A percentile compares a stretch with the other conserved stretches of the same genome.
These are phyloP conservation scores for Nicator chloris DNA, from an alignment of 2,113 vertebrate genomes.

Conservation along the genomic window DNA sequence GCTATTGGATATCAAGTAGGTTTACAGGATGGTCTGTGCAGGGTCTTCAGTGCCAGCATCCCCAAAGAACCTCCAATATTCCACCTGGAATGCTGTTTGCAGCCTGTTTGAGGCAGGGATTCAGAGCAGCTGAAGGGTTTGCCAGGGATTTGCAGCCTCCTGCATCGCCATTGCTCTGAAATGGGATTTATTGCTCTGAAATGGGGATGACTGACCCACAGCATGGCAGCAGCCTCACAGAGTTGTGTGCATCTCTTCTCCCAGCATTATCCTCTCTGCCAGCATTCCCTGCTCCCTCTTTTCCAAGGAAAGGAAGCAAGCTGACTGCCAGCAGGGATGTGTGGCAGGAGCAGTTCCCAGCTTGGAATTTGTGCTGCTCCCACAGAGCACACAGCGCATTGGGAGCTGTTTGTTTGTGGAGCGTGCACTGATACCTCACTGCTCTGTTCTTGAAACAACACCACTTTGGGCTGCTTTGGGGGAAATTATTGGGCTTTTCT, in stretches of 20 bases:
- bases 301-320: background rate
- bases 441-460: background rate
- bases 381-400: background rate
- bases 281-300: background rate
- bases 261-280: background rate
- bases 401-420: background rate
- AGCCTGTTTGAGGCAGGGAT: background rate
- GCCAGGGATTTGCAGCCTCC: background rate
- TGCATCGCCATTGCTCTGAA: background rate
- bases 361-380: background rate
- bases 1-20: background rate
- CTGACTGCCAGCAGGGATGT: background rate
- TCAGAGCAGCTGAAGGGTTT: background rate
- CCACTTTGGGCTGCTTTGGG: background rate
- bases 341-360: background rate
- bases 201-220: background rate
- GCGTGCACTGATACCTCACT: background rate
- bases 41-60: background rate
- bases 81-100: background rate
- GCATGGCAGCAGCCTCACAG: accelerated
- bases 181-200: background rate
- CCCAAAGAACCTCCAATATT: background rate
- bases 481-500: background rate
- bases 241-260: background rate
- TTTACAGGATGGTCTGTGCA: background rate